These are phyloP conservation scores for Apodemia zela DNA, from an alignment of 2,888 invertebrate genomes.

Conservation along the genomic window DNA sequence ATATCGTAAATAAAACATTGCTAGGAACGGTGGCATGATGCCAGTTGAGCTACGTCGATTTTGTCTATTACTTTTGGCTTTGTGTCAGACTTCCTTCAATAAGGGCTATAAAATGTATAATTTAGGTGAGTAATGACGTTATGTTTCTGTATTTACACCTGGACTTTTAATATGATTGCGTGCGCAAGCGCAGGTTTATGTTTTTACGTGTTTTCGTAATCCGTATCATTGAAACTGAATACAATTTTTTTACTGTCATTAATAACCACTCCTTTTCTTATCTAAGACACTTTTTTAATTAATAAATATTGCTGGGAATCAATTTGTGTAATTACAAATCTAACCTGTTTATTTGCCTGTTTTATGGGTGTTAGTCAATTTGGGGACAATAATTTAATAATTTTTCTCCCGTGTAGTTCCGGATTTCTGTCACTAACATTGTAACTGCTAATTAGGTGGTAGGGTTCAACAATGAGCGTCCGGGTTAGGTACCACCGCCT, in stretches of 20 bases:
- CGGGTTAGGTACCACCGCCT: no score
- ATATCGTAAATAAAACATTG: conserved; percentile 10
- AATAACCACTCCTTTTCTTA: background rate
- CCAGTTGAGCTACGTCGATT: conserved; percentile 37
- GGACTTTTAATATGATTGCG: conserved; percentile 14
- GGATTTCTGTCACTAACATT: no score
- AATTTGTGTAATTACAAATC: no score
- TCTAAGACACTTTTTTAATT: background rate
- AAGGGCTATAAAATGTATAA: conserved; percentile 38
- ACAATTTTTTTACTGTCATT: background rate
- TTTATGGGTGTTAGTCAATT: no score
- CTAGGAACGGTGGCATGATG: conserved; percentile 34
- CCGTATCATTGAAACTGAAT: background rate
- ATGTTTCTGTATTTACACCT: conserved; percentile 21
- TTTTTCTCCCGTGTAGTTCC: no score
- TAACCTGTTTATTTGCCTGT: no score
- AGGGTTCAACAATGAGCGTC: no score
- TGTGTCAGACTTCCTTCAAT: conserved; percentile 48
- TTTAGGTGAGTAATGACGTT: conserved; percentile 30
- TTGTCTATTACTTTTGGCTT: conserved; percentile 57
- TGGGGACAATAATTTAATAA: no score
- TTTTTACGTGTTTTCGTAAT: background rate
- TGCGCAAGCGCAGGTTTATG: background rate
- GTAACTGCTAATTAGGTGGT: no score
- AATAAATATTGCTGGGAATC: no score